Base-by-base conservation (phyloP, 2,888 invertebrate genomes). In the Melieria omissa region DNA sequence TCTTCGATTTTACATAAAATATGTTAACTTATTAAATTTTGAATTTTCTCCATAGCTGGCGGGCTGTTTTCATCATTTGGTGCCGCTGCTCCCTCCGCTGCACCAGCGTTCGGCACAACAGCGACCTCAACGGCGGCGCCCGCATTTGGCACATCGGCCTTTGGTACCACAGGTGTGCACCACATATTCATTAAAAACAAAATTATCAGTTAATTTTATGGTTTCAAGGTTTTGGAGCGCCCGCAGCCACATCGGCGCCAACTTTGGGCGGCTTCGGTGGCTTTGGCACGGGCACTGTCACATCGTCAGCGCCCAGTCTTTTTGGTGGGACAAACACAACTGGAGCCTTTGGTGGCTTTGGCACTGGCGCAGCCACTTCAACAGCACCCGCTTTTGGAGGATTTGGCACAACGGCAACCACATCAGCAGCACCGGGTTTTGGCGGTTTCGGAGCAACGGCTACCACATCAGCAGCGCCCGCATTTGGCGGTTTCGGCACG, bases 401-500 rank as follows among this genome's bases (percentile, higher is more conserved):
- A 65, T 88, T 87, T 77, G 87, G 87, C 3, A 71, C 82, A 9
- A 75, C 84, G 55, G 79, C 88, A 0, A 76, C 83, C n/a, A 75
- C 65, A n/a, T 73, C 41, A 71, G 66, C 71, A 16, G 29, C 29
- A 44, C 55, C 16, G 41, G 80, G 79, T 62, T 89, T 89, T 74
- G 88, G 88, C 49, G 85, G 87, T 52, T 87, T 87, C 76, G 87
- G 87, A 3, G 70, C 82, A 8, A 80, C 82, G 47, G 79, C 88
- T 2, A 81, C 86, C 0, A 85, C 84, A 8, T 84, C 88, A 16
- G 82, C 87, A 14, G 82, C 86, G 5, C 84, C 88, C 8, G 85
- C 87, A 0, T 86, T 86, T 73, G 83, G 86, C 7, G 86, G 86
- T 0, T 90, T 90, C 75, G 89, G 89, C 5, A 79, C 86, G 3